These are phyloP conservation scores for Littorina saxatilis DNA, from an alignment of 1,140 invertebrate genomes.

Conservation along the genomic window DNA sequence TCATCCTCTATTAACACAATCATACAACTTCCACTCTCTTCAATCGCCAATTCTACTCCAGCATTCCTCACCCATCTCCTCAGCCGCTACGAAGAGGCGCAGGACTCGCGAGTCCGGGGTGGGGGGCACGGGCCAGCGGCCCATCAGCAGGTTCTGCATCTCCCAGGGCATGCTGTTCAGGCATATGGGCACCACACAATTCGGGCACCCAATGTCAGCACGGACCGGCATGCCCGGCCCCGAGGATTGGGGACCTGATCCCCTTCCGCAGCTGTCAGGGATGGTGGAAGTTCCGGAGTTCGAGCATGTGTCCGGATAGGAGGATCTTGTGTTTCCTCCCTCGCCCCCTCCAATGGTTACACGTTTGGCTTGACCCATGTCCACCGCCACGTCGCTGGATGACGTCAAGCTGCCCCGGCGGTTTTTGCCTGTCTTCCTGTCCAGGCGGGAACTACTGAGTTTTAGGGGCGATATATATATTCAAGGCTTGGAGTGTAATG, in stretches of 20 bases:
- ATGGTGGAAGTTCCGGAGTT: background rate
- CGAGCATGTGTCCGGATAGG: background rate
- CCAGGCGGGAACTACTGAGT: no score
- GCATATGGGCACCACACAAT: background rate
- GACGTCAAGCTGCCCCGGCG: background rate
- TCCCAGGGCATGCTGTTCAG: background rate
- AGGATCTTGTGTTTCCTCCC: background rate
- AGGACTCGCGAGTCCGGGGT: background rate
- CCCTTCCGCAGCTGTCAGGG: background rate
- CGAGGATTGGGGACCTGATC: background rate
- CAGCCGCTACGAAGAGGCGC: conserved; percentile 15
- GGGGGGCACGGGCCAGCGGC: background rate
- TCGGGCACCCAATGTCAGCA: background rate
- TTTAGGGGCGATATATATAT: no score
- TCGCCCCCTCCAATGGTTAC: no score
- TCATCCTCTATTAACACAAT: no score
- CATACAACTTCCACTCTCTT: no score
- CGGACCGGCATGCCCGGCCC: background rate
- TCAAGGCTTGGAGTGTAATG: no score
- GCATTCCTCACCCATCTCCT: conserved; percentile 27
- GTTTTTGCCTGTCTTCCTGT: background rate
- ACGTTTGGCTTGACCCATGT: background rate
- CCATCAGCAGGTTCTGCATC: conserved; percentile 31
- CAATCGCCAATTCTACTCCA: no score
- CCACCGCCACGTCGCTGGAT: background rate